Evolutionary conservation across 2,113 vertebrate genomes (phyloP), one percentile per base, ranked within the genome.

Genomic region (Mus spicilegus): DNA sequence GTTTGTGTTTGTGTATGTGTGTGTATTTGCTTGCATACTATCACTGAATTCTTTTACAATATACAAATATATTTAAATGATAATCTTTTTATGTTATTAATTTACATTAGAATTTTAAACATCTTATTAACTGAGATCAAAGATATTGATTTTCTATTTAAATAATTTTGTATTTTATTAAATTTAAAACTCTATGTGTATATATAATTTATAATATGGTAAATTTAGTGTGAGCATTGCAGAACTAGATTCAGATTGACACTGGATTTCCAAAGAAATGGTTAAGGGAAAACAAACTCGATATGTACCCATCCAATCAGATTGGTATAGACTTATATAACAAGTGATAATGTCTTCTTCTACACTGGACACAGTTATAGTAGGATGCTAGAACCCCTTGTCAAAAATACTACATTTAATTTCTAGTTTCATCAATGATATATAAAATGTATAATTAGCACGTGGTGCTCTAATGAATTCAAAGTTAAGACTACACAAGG

Each of bases 361-460:
- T 80, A 87, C 12, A 88, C 28, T 49, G 13, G 93, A 78, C 63
- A 95, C 28, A 97, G 46, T 36, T 65, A 87, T 49, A 26, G 24
- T 22, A 49, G 16, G 54, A 95, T 89, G 77, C 72, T 91, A 90
- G 77, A 77, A 89, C 92, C 7, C 36, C 20, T 94, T 91, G 75
- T 67, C 82, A 77, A 91, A 93, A 90, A 92, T 69, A 20, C 33
- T 95, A 63, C 30, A 70, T 65, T 97, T 92, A 95, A 89, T 89
- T 91, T 93, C 77, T 46, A 70, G 54, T 91, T 92, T 97, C 76
- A 94, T 91, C 77, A 89, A 30, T 36, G 46, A n/a, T 77, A 94
- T 42, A 84, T 87, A 86, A 95, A 91, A 92, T 54, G 81, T 77
- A 89, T 91, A 89, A 93, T 87, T 95, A 97, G 73, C 46, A 95